Evolutionary conservation across 2,888 invertebrate species (phyloP), one percentile per base, ranked within the genome.

Genomic region (Corythucha ciliata): DNA sequence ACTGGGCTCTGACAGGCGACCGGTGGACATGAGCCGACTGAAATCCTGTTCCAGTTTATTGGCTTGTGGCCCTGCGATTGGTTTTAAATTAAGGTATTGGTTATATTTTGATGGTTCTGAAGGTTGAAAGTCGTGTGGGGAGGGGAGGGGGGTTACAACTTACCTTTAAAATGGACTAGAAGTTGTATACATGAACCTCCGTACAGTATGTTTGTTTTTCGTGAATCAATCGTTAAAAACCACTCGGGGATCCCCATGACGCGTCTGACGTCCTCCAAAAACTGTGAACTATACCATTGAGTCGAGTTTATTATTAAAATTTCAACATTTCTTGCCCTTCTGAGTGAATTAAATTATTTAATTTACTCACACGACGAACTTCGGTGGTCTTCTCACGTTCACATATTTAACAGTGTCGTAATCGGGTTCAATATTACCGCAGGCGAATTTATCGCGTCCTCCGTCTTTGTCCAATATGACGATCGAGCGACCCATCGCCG

Each of bases 361-460:
- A 32, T 24, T 14, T 52, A 74, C 81, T 79, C 72, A 91, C 89
- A 87, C 75, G 16, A 89, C 86, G 68, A 92, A 92, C 67, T 86
- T 74, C 1, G 90, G 89, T 40, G 89, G 85, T 67, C 83, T 86
- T 67, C 83, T 80, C 25, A 92, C 79, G 61, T 90, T 90, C 0
- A 83, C 83, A 63, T 83, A 90, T 70, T 90, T 91, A 45, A 91
- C 81, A 56, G 91, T 87, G 67, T 92, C 87, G 64, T 86, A 81
- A 66, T 92, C 92, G 0, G 88, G 85, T 64, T 85, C 83, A 56
- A 93, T 87, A 67, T 91, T 92, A 47, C 91, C 91, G 68, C 92
- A 92, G 1, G 91, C 90, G 66, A 83, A 83, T 59, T 83, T 73
- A 57, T 83, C 80, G 8, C 74, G 66, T 41, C 80, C 79, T 56